Conservation (phyloP, 2,797 vertebrate species). For the Hafferia zeledoni region DNA sequence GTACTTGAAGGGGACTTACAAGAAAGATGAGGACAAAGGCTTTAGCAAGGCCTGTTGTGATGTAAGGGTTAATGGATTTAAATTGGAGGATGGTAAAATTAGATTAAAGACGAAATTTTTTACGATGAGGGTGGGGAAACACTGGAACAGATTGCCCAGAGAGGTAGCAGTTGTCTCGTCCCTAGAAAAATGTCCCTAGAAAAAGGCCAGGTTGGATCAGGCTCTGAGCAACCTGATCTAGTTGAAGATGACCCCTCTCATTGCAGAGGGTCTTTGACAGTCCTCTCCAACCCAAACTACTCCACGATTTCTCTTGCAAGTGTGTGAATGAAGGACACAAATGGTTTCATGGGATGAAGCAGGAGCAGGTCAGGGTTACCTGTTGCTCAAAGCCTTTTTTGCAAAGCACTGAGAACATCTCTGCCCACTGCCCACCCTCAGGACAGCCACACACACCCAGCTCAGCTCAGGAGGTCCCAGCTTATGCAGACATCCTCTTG, state of each 20-base stretch:
- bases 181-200: neutral
- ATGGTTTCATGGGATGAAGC: fast-evolving
- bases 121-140: neutral
- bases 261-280: neutral
- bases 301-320: neutral
- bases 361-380: neutral
- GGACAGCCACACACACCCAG: fast-evolving
- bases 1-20: neutral
- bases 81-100: neutral
- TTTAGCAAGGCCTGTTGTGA: neutral
- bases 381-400: neutral
- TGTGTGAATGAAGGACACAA: fast-evolving
- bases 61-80: neutral
- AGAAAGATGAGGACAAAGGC: neutral
- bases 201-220: neutral
- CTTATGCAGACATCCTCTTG: neutral
- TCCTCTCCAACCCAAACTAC: neutral
- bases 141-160: neutral
- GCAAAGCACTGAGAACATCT: fast-evolving
- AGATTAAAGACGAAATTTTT: neutral
- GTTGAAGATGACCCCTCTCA: neutral
- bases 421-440: fast-evolving
- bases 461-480: fast-evolving
- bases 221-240: neutral
- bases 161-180: neutral